These are phyloP conservation scores for Philaethria dido DNA, from an alignment of 2,888 invertebrate genomes.

Conservation along the genomic window DNA sequence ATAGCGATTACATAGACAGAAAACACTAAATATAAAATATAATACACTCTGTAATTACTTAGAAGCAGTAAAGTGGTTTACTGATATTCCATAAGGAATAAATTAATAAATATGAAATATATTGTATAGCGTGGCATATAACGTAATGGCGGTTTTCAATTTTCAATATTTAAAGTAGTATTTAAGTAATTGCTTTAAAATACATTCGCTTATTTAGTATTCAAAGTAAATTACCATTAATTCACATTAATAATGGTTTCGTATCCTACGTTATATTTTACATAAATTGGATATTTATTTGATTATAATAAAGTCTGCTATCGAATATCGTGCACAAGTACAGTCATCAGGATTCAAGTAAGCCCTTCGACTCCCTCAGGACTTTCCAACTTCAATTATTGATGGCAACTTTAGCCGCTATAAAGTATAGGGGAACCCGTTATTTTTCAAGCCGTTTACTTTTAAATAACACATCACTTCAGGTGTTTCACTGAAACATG, in stretches of 20 bases:
- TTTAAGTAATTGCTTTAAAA: slow-evolving; percentile 24
- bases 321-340: slow-evolving; percentile 36
- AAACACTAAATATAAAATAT: not conserved
- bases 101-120: slow-evolving; percentile 5
- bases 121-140: slow-evolving; percentile 2
- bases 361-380: slow-evolving; percentile 68
- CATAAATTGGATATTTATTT: slow-evolving; percentile 17
- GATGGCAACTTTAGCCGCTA: slow-evolving; percentile 79
- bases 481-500: slow-evolving; percentile 36
- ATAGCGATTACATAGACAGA: not conserved
- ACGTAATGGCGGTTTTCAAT: slow-evolving; percentile 20
- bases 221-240: slow-evolving; percentile 33
- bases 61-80: not conserved
- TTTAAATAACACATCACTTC: slow-evolving; percentile 54
- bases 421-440: slow-evolving; percentile 74
- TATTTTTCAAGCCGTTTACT: slow-evolving; percentile 73
- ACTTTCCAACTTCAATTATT: slow-evolving; percentile 78
- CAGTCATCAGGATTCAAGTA: slow-evolving; percentile 54
- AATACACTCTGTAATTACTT: not conserved
- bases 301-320: slow-evolving; percentile 28
- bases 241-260: slow-evolving; percentile 23
- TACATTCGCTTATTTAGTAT: slow-evolving; percentile 25
- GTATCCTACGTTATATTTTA: slow-evolving; percentile 12
- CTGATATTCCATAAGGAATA: not conserved
- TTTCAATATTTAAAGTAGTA: slow-evolving; percentile 23